phyloP scores from a whole-genome alignment of 2,888 invertebrate species.

The Lithophane ornitopus region DNA sequence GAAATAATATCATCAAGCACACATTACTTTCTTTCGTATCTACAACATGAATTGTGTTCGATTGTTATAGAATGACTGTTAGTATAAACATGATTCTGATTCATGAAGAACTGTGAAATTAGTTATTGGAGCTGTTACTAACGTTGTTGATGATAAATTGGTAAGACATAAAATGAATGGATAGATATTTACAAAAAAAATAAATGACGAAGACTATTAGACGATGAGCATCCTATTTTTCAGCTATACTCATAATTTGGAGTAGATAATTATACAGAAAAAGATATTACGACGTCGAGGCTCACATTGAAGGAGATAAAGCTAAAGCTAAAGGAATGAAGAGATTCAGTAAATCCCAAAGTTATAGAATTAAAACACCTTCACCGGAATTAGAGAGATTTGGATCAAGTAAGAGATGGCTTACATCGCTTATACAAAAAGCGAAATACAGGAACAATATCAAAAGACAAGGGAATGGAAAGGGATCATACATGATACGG shows the following conservation, averaged over 20 bases:
- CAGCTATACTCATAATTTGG: not conserved
- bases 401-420: not conserved
- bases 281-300: not conserved
- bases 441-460: slow-evolving; percentile 43
- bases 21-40: not conserved
- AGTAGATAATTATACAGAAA: not conserved
- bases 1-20: not conserved
- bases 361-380: slow-evolving; percentile 2
- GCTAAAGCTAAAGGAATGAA: not conserved
- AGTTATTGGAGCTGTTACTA: not conserved
- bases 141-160: not conserved
- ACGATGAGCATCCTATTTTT: slow-evolving; percentile 11
- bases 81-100: slow-evolving; percentile 17
- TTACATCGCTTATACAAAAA: slow-evolving; percentile 39
- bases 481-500: slow-evolving; percentile 66
- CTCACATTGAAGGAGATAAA: not conserved
- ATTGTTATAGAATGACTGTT: slow-evolving; percentile 14
- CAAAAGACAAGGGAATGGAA: slow-evolving; percentile 65
- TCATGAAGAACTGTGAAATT: slow-evolving; percentile 4
- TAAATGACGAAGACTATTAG: slow-evolving; percentile 74
- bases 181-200: slow-evolving; percentile 32
- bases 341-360: slow-evolving; percentile 17
- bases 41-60: not conserved
- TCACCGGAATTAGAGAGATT: slow-evolving; percentile 2
- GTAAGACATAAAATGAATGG: not conserved